Evolutionary conservation across 1,140 invertebrate species (phyloP), one percentile per base, ranked within the genome.

Genomic region (Hirudo medicinalis): DNA sequence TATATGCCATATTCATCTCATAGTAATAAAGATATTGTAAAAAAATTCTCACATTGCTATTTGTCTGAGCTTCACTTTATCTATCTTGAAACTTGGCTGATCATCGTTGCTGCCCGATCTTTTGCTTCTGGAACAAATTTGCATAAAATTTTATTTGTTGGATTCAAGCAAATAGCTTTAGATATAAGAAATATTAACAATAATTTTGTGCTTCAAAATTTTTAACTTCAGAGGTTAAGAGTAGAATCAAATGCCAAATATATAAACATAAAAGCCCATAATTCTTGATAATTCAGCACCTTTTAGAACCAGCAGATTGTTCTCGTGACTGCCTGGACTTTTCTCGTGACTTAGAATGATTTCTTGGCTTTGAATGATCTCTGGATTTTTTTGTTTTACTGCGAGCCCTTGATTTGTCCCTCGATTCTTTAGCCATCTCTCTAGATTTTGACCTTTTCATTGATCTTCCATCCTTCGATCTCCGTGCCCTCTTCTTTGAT

Each of bases 1-100:
- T n/a, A 3, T 15, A 63, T 13, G 19, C 29, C 29, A 13, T 5
- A 19, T 22, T 63, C 22, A 22, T 19, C 8, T 22, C 2, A 32
- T 63, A 63, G 8, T 57, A 63, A 63, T 25, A 25, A 63, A 63
- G 29, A 63, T 22, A 22, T 13, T 6, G 22, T 6, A 63, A 19
- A 8, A 13, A 25, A 11, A 63, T 63, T 63, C 29, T 63, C 29
- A 63, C 57, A 63, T 22, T 25, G 57, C 57, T 63, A 63, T 63
- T 32, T 63, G 57, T 63, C 57, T 63, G 57, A 63, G 57, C 19
- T 32, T 63, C 29, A 32, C 57, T 63, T 63, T 63, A 32, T 63
- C 57, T 25, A 63, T 63, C 29, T 22, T 63, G 57, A 63, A 63
- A 6, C 29, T 63, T 32, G 57, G 57, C 8, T 63, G 22, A 25